Evolutionary conservation across 2,113 vertebrate species (phyloP).

Genomic region (Arvicanthis niloticus): DNA sequence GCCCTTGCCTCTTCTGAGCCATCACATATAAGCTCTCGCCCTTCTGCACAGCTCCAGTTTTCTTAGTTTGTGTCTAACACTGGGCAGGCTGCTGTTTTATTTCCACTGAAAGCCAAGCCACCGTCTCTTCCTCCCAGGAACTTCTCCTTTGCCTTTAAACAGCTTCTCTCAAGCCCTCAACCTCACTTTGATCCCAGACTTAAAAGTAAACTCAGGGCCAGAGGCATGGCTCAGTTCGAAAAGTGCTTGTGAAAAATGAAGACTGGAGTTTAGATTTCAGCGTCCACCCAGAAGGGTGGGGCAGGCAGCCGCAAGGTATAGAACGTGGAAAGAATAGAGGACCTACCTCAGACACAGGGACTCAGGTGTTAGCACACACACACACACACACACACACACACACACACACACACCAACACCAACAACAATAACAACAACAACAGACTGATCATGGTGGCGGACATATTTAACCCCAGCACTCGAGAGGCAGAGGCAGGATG

Average conservation of each 20-base stretch:
- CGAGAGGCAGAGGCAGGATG: not conserved
- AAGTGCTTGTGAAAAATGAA: not conserved
- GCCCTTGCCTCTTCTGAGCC: not conserved
- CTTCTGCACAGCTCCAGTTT: not conserved
- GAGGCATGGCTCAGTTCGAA: not conserved
- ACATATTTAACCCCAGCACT: not conserved
- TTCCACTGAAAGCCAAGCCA: not conserved
- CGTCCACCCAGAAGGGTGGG: not conserved
- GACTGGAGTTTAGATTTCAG: not conserved
- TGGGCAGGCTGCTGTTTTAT: not conserved
- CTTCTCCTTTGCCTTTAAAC: not conserved
- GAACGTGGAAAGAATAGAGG: not conserved
- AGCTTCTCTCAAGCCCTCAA: not conserved
- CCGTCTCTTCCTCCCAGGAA: not conserved
- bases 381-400: not conserved
- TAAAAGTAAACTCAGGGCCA: not conserved
- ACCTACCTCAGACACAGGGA: not conserved
- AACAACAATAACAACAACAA: not conserved
- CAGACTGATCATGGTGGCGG: not conserved
- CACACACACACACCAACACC: not conserved
- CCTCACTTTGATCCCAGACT: not conserved
- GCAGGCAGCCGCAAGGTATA: no score
- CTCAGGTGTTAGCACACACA: not conserved
- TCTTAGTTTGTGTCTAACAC: not conserved
- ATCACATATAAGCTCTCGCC: rapidly evolving